phyloP scores from a whole-genome alignment of 2,888 invertebrate species.

The Xestia xanthographa region DNA sequence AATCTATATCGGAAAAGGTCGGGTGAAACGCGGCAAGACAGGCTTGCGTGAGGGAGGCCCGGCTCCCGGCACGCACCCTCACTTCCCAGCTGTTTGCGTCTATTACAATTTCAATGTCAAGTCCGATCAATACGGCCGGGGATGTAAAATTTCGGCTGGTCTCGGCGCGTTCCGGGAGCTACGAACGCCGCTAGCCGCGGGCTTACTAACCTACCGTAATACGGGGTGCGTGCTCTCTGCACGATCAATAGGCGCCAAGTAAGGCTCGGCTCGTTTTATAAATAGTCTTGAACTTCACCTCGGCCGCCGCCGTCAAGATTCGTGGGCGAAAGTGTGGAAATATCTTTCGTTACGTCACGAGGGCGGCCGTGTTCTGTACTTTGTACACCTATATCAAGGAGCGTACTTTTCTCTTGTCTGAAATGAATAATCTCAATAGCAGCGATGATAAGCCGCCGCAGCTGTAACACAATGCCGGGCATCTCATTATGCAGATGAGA shows the following conservation, averaged over 20 bases:
- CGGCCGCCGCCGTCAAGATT: constrained; percentile 77
- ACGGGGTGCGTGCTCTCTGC: constrained; percentile 86
- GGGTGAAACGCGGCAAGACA: constrained; percentile 65
- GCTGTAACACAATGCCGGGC: constrained; percentile 78
- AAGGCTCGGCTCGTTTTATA: constrained; percentile 87
- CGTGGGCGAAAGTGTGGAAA: constrained; percentile 84
- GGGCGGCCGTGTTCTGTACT: constrained; percentile 59
- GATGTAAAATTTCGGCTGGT: constrained; percentile 88
- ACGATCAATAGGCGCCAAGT: constrained; percentile 88
- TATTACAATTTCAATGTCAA: constrained; percentile 90
- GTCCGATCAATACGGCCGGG: constrained; percentile 89
- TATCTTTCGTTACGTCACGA: constrained; percentile 77
- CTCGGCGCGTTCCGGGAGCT: constrained; percentile 87
- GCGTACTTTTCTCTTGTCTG: constrained; percentile 68
- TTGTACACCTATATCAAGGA: constrained; percentile 58
- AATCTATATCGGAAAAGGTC: constrained; percentile 59
- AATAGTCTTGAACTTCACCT: constrained; percentile 90
- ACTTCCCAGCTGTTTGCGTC: constrained; percentile 88
- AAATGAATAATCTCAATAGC: constrained; percentile 76
- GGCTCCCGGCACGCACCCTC: constrained; percentile 82
- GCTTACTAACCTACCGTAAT: constrained; percentile 91
- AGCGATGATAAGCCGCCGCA: constrained; percentile 77
- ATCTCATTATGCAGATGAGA: constrained; percentile 86
- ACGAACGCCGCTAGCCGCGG: constrained; percentile 80
- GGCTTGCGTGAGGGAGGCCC: constrained; percentile 79